These are phyloP conservation scores for Trypoxylon attenuatum DNA, from an alignment of 2,888 invertebrate genomes.

Conservation along the genomic window DNA sequence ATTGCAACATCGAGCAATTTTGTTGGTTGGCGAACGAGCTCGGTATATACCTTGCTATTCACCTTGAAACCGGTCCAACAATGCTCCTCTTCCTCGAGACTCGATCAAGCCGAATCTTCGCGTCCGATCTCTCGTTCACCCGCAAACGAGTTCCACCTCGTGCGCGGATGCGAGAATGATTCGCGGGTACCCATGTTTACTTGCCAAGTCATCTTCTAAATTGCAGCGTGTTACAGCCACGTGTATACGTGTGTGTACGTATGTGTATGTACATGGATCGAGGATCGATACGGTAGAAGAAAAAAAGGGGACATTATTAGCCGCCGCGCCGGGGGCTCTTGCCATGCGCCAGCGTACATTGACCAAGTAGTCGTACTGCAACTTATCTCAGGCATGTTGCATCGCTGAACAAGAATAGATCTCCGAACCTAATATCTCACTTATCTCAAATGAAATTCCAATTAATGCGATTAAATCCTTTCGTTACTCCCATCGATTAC, in stretches of 20 bases:
- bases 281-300: constrained; percentile 44
- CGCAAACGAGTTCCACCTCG: constrained; percentile 57
- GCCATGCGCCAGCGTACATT: not conserved
- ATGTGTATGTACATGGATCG: too few relatives aligned
- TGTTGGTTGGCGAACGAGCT: constrained; percentile 27
- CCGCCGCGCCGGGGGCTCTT: constrained; percentile 33
- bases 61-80: constrained; percentile 59
- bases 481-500: too few relatives aligned
- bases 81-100: constrained; percentile 33
- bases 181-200: constrained; percentile 56
- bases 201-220: constrained; percentile 58
- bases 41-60: constrained; percentile 55
- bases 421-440: constrained; percentile 15
- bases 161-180: constrained; percentile 54
- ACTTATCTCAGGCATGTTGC: not conserved
- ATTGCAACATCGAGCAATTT: constrained; percentile 52
- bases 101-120: constrained; percentile 57
- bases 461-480: constrained; percentile 19
- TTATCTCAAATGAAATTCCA: constrained; percentile 22
- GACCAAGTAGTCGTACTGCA: constrained; percentile 36
- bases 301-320: constrained; percentile 36
- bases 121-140: constrained; percentile 55
- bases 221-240: constrained; percentile 55
- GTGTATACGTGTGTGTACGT: too few relatives aligned
- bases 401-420: not conserved